Evolutionary conservation across 2,888 invertebrate species (phyloP).

Genomic region (Steinernema hermaphroditum): DNA sequence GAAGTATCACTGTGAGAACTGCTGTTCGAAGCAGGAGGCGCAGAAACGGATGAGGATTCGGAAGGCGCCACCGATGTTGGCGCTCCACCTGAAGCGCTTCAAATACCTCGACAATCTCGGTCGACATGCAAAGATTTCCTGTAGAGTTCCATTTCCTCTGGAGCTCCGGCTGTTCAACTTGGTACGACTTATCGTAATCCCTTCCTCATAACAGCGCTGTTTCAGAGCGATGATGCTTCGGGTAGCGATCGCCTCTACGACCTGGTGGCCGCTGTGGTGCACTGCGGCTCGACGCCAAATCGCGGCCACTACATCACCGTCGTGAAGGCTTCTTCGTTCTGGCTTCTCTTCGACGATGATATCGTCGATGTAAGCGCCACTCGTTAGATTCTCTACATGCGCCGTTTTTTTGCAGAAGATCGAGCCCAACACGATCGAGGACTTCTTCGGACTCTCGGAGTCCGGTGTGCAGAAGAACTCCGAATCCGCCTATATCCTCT

Average conservation of each 20-base stretch:
- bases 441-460: slow-evolving; percentile 92
- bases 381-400: slow-evolving; percentile 31
- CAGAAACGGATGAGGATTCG: slow-evolving; percentile 80
- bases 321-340: slow-evolving; percentile 98
- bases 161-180: slow-evolving; percentile 96
- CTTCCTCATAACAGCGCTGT: no score
- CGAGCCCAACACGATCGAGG: slow-evolving; percentile 96
- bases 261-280: slow-evolving; percentile 96
- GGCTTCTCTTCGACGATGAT: slow-evolving; percentile 99
- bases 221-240: slow-evolving; percentile 93
- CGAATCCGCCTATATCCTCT: slow-evolving; percentile 98
- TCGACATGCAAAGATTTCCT: slow-evolving; percentile 96
- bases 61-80: slow-evolving; percentile 94
- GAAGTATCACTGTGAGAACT: slow-evolving; percentile 99
- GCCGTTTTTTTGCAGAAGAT: slow-evolving; percentile 82
- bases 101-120: slow-evolving; percentile 89
- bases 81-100: slow-evolving; percentile 88
- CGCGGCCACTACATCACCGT: slow-evolving; percentile 99
- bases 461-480: slow-evolving; percentile 87
- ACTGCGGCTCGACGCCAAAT: slow-evolving; percentile 98
- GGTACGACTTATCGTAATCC: slow-evolving; percentile 71
- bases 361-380: slow-evolving; percentile 91
- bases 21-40: slow-evolving; percentile 98
- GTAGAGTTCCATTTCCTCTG: slow-evolving; percentile 96
- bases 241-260: slow-evolving; percentile 98